Conservation (phyloP, 2,888 invertebrate species). For the Chloroclystis v-ata region DNA sequence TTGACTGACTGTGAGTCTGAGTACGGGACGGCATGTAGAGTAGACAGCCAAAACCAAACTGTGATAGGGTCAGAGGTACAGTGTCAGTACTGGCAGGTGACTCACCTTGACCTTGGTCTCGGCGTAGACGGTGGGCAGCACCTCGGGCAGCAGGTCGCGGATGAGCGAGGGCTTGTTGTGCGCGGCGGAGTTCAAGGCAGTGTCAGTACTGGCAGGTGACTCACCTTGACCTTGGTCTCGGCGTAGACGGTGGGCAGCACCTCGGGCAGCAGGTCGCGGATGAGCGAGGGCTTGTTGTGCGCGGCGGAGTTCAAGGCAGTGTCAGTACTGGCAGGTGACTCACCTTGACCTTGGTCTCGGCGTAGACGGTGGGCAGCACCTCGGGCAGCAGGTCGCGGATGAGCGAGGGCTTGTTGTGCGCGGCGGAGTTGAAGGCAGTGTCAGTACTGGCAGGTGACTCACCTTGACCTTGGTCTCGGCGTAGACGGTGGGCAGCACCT, state of each 20-base stretch:
- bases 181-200: constrained; percentile 99
- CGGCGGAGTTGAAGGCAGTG: too few species aligned
- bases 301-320: constrained; percentile 99
- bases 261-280: constrained; percentile 91
- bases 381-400: constrained; percentile 95
- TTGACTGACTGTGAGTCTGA: too few species aligned
- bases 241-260: constrained; percentile 95
- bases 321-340: too few species aligned
- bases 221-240: constrained; percentile 96
- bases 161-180: constrained; percentile 99
- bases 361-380: constrained; percentile 96
- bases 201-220: too few species aligned
- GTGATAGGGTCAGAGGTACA: too few species aligned
- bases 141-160: constrained; percentile 90
- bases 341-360: too few species aligned
- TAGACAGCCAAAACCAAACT: too few species aligned
- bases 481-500: constrained; percentile 96
- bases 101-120: constrained; percentile 97
- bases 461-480: too few species aligned
- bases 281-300: constrained; percentile 98
- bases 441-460: too few species aligned
- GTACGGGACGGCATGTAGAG: too few species aligned
- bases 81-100: too few species aligned
- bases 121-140: constrained; percentile 94
- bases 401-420: constrained; percentile 92